These are phyloP conservation scores for Synanthedon myopaeformis DNA, from an alignment of 2,888 invertebrate genomes.

Conservation along the genomic window DNA sequence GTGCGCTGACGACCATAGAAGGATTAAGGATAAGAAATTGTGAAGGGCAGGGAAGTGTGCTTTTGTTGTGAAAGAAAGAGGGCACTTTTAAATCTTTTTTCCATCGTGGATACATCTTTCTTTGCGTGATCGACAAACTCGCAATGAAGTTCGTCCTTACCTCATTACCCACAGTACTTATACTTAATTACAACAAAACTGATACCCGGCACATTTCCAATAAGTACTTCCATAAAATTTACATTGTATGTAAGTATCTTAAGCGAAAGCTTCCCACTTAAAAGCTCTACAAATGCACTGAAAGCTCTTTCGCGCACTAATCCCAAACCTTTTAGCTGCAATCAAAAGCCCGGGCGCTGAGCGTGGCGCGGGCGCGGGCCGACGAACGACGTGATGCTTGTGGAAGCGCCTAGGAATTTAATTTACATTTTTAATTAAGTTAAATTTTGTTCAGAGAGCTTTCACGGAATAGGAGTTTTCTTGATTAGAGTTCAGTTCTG, in stretches of 20 bases:
- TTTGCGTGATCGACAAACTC: too few relatives aligned
- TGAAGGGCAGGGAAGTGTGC: too few relatives aligned
- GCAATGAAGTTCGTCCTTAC: neutral
- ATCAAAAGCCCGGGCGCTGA: conserved; percentile 66
- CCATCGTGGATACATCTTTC: too few relatives aligned
- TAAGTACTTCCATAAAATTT: conserved; percentile 51
- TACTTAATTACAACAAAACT: conserved; percentile 2
- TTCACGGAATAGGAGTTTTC: conserved; percentile 70
- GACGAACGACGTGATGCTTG: conserved; percentile 57
- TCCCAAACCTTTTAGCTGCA: conserved; percentile 72
- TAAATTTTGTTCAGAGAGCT: conserved; percentile 70
- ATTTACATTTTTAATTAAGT: conserved; percentile 72
- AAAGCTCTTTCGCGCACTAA: conserved; percentile 72
- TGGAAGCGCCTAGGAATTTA: conserved; percentile 70
- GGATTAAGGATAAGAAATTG: too few relatives aligned
- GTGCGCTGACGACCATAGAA: too few relatives aligned
- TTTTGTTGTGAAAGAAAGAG: too few relatives aligned
- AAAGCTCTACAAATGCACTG: conserved; percentile 72
- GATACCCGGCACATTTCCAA: conserved; percentile 24
- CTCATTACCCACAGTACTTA: neutral
- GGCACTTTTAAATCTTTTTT: too few relatives aligned
- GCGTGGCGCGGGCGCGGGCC: conserved; percentile 23
- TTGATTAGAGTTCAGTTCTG: conserved; percentile 69
- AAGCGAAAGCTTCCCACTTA: conserved; percentile 71
- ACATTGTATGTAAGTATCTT: conserved; percentile 70